phyloP scores from a whole-genome alignment of 2,113 vertebrate species.

The Odobenus rosmarus region DNA sequence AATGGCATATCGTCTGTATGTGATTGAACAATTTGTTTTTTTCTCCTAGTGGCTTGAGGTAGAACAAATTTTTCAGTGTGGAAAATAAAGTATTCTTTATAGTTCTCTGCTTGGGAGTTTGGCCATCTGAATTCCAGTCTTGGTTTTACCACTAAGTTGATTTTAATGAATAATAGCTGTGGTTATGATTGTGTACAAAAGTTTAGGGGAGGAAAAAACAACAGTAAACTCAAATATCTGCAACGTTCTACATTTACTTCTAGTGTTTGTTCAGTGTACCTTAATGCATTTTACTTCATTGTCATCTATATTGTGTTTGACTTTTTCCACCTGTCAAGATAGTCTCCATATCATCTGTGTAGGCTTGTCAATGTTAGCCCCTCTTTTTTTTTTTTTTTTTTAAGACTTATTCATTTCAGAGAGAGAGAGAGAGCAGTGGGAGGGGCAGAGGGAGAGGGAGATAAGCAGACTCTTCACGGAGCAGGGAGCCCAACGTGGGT shows the following conservation, averaged over 20 bases:
- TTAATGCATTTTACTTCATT: neutral
- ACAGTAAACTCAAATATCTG: neutral
- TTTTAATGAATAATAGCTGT: neutral
- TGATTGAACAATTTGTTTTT: neutral
- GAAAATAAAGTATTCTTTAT: conserved; percentile 9
- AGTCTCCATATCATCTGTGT: rapidly evolving
- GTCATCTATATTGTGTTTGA: neutral
- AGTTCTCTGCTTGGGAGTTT: neutral
- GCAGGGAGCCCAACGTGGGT: too few relatives aligned
- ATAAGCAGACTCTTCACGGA: too few relatives aligned
- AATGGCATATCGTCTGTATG: neutral
- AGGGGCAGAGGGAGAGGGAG: too few relatives aligned
- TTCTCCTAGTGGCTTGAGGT: neutral
- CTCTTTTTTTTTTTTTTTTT: too few relatives aligned
- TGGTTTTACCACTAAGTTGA: neutral
- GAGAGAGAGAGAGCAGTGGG: too few relatives aligned
- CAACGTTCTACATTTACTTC: neutral
- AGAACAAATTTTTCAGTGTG: neutral
- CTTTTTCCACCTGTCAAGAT: neutral
- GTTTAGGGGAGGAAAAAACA: neutral
- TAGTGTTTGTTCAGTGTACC: neutral
- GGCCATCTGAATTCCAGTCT: neutral
- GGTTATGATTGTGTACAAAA: neutral
- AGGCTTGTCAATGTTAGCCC: neutral
- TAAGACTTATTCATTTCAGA: too few relatives aligned